Conservation (phyloP, 64 coral and sea anemone species). For the Stylophora pistillata region DNA sequence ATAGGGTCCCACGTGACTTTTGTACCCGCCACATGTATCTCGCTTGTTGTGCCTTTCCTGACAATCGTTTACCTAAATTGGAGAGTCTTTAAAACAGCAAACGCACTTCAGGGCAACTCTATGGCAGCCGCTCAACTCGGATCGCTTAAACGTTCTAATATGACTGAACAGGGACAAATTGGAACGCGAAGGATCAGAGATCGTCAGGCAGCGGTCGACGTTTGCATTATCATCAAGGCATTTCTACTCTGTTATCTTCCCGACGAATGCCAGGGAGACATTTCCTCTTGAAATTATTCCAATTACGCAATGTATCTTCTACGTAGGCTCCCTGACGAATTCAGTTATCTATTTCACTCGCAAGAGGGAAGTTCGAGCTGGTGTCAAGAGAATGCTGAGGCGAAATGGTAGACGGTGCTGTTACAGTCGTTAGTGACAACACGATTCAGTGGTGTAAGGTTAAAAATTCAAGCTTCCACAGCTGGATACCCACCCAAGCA, state of each 20-base stretch:
- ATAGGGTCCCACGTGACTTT: no score
- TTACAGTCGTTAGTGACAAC: no score
- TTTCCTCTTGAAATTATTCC: no score
- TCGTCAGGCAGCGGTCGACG: slow-evolving; percentile 6
- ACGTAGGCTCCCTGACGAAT: neutral
- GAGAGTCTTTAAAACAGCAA: neutral
- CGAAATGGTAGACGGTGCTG: neutral
- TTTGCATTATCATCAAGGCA: neutral
- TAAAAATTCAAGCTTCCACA: no score
- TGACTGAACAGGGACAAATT: neutral
- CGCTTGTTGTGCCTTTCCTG: neutral
- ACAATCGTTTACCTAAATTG: neutral
- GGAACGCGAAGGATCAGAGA: neutral
- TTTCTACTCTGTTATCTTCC: no score
- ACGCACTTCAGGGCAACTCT: no score
- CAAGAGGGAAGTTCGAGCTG: neutral
- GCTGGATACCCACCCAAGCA: no score
- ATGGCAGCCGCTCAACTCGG: no score
- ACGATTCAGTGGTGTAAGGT: no score
- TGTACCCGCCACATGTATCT: no score
- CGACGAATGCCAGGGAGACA: no score
- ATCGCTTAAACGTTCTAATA: no score
- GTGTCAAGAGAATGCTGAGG: neutral
- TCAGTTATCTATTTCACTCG: neutral
- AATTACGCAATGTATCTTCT: neutral